phyloP scores from a whole-genome alignment of 2,113 vertebrate genomes.

The Mustelus asterias region DNA sequence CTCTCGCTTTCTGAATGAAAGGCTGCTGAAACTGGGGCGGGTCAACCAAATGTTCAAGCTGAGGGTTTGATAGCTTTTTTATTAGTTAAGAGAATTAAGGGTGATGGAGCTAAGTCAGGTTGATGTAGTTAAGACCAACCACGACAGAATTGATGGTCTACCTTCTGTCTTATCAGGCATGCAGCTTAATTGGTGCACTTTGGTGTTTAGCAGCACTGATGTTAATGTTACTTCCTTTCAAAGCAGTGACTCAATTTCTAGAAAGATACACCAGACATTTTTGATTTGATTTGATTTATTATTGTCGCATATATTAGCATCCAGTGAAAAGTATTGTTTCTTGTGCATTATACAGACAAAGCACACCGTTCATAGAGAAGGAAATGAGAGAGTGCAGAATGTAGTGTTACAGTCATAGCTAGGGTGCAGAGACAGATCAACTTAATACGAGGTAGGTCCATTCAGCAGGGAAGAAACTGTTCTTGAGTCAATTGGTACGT shows the following conservation, averaged over 20 bases:
- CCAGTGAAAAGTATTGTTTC: too few species aligned
- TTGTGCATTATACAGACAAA: too few species aligned
- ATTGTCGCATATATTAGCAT: too few species aligned
- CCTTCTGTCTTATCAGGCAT: not conserved
- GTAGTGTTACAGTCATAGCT: too few species aligned
- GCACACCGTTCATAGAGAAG: too few species aligned
- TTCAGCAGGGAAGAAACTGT: too few species aligned
- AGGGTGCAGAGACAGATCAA: too few species aligned
- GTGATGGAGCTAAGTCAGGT: not conserved
- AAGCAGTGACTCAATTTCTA: not conserved
- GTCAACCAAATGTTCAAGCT: not conserved
- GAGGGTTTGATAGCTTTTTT: not conserved
- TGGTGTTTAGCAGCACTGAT: not conserved
- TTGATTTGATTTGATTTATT: not conserved
- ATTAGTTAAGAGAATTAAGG: not conserved
- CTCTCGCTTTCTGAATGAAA: not conserved
- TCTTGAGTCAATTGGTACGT: too few species aligned
- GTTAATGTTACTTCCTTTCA: not conserved
- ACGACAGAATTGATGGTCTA: not conserved
- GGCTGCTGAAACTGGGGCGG: not conserved
- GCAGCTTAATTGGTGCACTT: not conserved
- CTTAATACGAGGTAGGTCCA: too few species aligned
- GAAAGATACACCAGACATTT: not conserved
- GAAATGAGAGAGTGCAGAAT: too few species aligned
- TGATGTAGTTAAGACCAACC: not conserved